A percentile compares a stretch with the other conserved stretches of the same genome.
These are phyloP conservation scores for Tetragnatha montana DNA, from an alignment of 2,888 invertebrate species.

Conservation along the genomic window DNA sequence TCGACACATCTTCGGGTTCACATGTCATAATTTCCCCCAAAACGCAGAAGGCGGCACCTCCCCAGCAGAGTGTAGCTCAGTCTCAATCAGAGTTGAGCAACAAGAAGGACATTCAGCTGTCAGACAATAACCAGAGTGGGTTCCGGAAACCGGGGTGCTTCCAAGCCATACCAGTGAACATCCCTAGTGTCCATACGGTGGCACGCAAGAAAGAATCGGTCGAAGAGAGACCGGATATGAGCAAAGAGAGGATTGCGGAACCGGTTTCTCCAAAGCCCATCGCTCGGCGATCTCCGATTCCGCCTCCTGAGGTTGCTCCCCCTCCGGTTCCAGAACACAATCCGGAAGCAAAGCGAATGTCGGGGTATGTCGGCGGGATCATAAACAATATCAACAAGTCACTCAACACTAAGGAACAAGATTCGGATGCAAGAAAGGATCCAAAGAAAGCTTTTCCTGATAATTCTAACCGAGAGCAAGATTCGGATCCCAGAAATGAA, in stretches of 20 bases:
- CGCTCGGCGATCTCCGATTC: background rate
- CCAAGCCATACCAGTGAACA: slow-evolving; percentile 62
- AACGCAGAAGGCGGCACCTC: slow-evolving; percentile 49
- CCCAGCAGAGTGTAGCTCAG: slow-evolving; percentile 19
- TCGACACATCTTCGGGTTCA: slow-evolving; percentile 24
- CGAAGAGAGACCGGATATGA: background rate
- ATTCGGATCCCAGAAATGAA: too few relatives aligned
- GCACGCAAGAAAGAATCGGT: slow-evolving; percentile 34
- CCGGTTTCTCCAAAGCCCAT: background rate
- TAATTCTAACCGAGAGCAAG: too few relatives aligned
- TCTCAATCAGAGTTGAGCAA: background rate
- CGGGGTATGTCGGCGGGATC: slow-evolving; percentile 51
- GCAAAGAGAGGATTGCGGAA: background rate
- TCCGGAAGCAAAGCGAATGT: slow-evolving; percentile 20
- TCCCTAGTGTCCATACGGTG: slow-evolving; percentile 56
- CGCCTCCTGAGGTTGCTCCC: background rate
- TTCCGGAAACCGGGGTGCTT: slow-evolving; percentile 61
- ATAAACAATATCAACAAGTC: slow-evolving; percentile 55
- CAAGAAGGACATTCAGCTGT: slow-evolving; percentile 35
- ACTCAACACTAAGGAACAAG: slow-evolving; percentile 14
- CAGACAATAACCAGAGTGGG: slow-evolving; percentile 15
- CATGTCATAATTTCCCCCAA: slow-evolving; percentile 59
- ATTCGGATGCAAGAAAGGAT: slow-evolving; percentile 15
- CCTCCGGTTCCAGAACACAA: background rate
- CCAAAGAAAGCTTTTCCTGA: background rate